Evolutionary conservation across 2,113 vertebrate species (phyloP), one percentile per base, ranked within the genome.

Genomic region (Oceanites oceanicus): DNA sequence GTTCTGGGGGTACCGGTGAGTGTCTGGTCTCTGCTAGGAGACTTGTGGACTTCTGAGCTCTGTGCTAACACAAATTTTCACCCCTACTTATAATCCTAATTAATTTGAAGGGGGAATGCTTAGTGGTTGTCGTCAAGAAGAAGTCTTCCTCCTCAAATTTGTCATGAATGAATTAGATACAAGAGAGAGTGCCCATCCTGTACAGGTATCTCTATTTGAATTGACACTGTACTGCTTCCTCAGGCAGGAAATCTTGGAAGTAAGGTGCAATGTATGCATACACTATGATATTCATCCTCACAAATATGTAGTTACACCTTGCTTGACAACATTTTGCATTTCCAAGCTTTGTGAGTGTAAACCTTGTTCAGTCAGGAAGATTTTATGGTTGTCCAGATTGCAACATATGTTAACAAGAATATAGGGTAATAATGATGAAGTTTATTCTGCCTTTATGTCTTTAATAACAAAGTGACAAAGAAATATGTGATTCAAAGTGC

Each of bases 351-450:
- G 42, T 78, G 59, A 73, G 3, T 34, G 11, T 21, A 66, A 93
- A 52, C 7, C 30, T 73, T 61, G 26, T 4, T 91, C 53, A 82
- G 34, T 44, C 26, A 91, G 63, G 59, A 87, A n/a, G 8, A 32
- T 63, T 94, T 83, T 86, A 65, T 29, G 13, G 25, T 52, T 84
- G 49, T 81, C 14, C 52, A 88, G 36, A 78, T 50, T 81, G 83
- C 26, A 92, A 71, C 55, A 77, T 55, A 71, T 59, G 83, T 62
- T 86, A 40, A 74, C 23, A 71, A 59, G 38, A 56, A 80, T 76
- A 44, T 23, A 66, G n/a, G 7, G 62, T 66, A 86, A 85, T 56
- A 90, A 92, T 93, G 45, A 68, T 53, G 62, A 95, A 58, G 20
- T 76, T 89, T 75, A 72, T 94, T 86, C 34, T 47, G 34, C 8